Evolutionary conservation across 2,797 vertebrate species (phyloP).

Genomic region (Clarias laeviceps): DNA sequence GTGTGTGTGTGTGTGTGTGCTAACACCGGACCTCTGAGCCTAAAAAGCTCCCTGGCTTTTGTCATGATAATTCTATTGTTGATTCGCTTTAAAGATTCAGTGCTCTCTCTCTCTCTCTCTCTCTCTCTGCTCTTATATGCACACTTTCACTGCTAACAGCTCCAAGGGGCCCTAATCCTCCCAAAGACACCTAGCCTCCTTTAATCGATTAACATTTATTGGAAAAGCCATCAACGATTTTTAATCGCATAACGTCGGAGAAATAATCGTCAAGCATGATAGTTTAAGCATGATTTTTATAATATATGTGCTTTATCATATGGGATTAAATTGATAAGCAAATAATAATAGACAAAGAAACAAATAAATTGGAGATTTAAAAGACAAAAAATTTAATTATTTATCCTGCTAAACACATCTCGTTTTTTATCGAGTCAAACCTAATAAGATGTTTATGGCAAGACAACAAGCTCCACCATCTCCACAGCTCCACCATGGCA

Average conservation of each 20-base stretch:
- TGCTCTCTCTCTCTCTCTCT: conserved; percentile 53
- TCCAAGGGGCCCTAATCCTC: conserved; percentile 65
- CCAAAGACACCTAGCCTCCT: conserved; percentile 64
- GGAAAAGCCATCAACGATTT: conserved; percentile 63
- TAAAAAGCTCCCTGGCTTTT: conserved; percentile 67
- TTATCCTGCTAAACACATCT: not conserved
- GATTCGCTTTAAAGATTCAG: conserved; percentile 68
- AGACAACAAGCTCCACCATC: not conserved
- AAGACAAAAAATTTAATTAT: not conserved
- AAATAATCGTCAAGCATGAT: not conserved
- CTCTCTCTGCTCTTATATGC: conserved; percentile 55
- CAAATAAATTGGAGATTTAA: not conserved
- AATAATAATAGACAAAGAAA: not conserved
- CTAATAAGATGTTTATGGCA: conserved; percentile 9
- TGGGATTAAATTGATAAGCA: not conserved
- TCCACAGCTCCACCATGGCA: not conserved
- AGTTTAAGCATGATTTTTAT: not conserved
- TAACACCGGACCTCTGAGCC: conserved; percentile 66
- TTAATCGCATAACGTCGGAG: conserved; percentile 5
- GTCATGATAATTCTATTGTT: conserved; percentile 80
- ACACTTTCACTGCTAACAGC: conserved; percentile 73
- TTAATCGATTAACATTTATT: conserved; percentile 71
- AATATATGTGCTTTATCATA: too few species aligned
- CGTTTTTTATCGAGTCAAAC: not conserved
- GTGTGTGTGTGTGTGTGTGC: conserved; percentile 14